Evolutionary conservation across 2,113 vertebrate species (phyloP), one percentile per base, ranked within the genome.

Genomic region (Catagonus wagneri): DNA sequence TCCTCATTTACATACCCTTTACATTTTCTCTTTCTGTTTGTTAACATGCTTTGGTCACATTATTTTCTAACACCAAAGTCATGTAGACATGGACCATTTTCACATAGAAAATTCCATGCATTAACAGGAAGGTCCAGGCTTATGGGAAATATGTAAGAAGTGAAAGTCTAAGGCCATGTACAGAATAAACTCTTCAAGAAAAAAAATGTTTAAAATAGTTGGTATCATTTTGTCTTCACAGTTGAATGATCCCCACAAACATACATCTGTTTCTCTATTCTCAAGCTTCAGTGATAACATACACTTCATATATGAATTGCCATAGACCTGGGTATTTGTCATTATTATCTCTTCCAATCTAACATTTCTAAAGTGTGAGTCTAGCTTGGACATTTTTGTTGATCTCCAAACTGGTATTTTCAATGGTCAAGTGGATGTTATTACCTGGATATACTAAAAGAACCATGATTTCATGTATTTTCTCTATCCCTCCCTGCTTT

Each of bases 141-240:
- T 39, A 72, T 79, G 6, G 34, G 14, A 89, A 39, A 0, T 34
- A 29, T 50, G 12, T 75, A 76, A 52, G 16, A 36, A 83, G 13
- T 58, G 22, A 22, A 34, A 65, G 8, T 27, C 65, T 76, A 91
- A 97, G 78, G 83, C 87, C 97, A 96, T 97, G 95, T 36, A 29
- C 65, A 96, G 88, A 97, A 95, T 95, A 90, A 97, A 96, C 72
- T 7, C 0, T 20, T 69, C 27, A 69, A 89, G 7, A 19, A 96
- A 95, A 97, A 27, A 25, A 79, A 27, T 56, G 2, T 23, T 71
- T 39, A 25, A 96, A 74, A 93, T 44, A 93, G 19, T 95, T 93
- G 68, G 23, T 91, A 78, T 32, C 2, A 23, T 25, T 65, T 94
- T 23, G 7, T 60, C 9, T 69, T 86, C 56, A 39, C 13, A 22